Evolutionary conservation across 35 echinoderm and acorn worm genomes (phyloP), one percentile per base, ranked within the genome.

Genomic region (Lytechinus pictus): DNA sequence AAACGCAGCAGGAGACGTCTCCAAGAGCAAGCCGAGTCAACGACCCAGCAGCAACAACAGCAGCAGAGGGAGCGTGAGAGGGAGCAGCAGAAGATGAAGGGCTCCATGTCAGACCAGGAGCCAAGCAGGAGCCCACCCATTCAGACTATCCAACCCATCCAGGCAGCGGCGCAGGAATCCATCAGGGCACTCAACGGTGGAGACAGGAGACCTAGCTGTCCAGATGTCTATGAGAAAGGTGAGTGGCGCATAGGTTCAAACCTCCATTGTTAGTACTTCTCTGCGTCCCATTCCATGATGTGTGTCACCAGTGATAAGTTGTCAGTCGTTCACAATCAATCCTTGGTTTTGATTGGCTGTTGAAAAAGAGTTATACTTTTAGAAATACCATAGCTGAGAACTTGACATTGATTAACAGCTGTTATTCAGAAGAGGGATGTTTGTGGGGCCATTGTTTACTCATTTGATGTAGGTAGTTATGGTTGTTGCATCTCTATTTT

Each of bases 1-100:
- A 99, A 99, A 95, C 96, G 94, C 66, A 97, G 95, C 14, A 95
- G 95, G 61, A 99, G 97, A 94, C 92, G 96, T 89, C 95, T 99
- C 8, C 96, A 96, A 79, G 98, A 99, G 89, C 97, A 97, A 52
- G 66, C 97, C 6, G 98, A 96, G 89, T 19, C 7, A 3, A 27
- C 52, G 4, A 54, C 57, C 54, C 88, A 89, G 90, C 87, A 91
- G 89, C 87, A 96, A 61, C 19, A 54, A 61, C 53, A 91, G 95
- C 79, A 95, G 86, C 87, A 95, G 96, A 93, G 54, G 51, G 72
- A 91, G 28, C 57, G 24, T 2, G 44, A 86, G 52, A 54, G 11
- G 72, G 66, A 54, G 61, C 94, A 91, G 57, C 94, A 91, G 96
- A 95, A 52, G 54, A 86, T 88, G 96, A 89, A 52, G 87, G 53